phyloP scores from a whole-genome alignment of 2,113 vertebrate genomes.

The Platichthys stellatus region DNA sequence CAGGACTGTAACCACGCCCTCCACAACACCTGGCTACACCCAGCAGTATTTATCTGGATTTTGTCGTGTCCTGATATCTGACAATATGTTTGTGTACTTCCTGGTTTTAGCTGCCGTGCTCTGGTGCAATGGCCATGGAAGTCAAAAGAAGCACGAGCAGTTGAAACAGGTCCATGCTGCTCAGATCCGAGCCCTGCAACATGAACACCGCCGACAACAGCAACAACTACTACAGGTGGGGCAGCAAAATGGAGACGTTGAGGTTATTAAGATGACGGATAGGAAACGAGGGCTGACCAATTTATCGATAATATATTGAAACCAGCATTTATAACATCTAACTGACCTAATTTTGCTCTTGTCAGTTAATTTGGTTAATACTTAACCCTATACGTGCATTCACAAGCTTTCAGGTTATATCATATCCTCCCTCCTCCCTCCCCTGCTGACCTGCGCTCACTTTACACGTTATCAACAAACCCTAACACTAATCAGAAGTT shows the following conservation, averaged over 20 bases:
- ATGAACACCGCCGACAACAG: constrained; percentile 73
- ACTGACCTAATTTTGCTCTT: too few relatives aligned
- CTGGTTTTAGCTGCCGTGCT: constrained; percentile 22
- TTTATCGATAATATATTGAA: too few relatives aligned
- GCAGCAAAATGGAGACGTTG: background rate
- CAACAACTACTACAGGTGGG: constrained; percentile 77
- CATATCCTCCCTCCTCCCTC: too few relatives aligned
- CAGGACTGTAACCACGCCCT: background rate
- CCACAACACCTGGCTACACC: background rate
- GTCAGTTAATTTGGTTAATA: too few relatives aligned
- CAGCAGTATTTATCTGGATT: background rate
- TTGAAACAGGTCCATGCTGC: constrained; percentile 57
- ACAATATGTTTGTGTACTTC: constrained; percentile 15
- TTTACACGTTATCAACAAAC: too few relatives aligned
- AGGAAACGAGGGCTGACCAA: background rate
- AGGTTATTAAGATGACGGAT: background rate
- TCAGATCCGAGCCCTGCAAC: constrained; percentile 68
- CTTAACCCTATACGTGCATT: too few relatives aligned
- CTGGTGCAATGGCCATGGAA: background rate
- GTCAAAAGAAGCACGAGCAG: constrained; percentile 45
- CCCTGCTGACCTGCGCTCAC: too few relatives aligned
- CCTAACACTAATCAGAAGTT: too few relatives aligned
- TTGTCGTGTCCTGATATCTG: constrained; percentile 4
- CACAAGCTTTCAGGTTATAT: too few relatives aligned
- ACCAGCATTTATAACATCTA: too few relatives aligned